A percentile compares a stretch with the other conserved stretches of the same genome.
Conservation (phyloP, 2,113 vertebrate species). For the Oreotragus oreotragus region DNA sequence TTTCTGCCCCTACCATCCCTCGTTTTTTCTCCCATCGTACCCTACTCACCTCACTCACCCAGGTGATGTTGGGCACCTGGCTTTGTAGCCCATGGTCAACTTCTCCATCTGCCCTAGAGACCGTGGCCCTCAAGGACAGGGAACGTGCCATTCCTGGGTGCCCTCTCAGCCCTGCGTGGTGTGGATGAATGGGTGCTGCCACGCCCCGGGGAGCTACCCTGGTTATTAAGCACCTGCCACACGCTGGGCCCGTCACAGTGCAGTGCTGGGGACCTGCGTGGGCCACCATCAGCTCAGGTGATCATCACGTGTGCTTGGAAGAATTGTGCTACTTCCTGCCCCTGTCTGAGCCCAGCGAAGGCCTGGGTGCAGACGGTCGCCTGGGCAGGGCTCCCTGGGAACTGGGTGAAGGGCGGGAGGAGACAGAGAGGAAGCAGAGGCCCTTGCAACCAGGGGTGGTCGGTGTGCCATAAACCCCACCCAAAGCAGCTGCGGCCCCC, state of each 20-base stretch:
- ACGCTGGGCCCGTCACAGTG: accelerated
- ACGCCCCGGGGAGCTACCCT: not conserved
- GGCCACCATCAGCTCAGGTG: accelerated
- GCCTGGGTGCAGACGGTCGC: accelerated
- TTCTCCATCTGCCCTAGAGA: not conserved
- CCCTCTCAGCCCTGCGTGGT: accelerated
- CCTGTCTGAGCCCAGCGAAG: not conserved
- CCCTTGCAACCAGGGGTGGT: accelerated
- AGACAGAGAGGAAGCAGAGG: not conserved
- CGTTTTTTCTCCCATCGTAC: not conserved
- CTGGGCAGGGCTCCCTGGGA: not conserved
- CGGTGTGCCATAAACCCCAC: too few species aligned
- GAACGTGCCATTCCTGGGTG: too few species aligned
- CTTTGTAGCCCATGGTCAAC: accelerated
- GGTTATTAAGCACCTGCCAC: not conserved
- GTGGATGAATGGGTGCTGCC: accelerated
- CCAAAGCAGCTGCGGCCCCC: not conserved
- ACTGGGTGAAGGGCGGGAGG: accelerated
- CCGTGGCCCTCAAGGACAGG: not conserved
- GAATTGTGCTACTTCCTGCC: accelerated
- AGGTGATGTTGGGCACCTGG: not conserved
- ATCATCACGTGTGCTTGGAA: accelerated
- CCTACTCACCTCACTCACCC: not conserved
- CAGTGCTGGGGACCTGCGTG: accelerated
- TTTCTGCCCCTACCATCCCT: not conserved